Evolutionary conservation across 2,797 vertebrate genomes (phyloP).

Genomic region (Chaenodraco wilsoni): DNA sequence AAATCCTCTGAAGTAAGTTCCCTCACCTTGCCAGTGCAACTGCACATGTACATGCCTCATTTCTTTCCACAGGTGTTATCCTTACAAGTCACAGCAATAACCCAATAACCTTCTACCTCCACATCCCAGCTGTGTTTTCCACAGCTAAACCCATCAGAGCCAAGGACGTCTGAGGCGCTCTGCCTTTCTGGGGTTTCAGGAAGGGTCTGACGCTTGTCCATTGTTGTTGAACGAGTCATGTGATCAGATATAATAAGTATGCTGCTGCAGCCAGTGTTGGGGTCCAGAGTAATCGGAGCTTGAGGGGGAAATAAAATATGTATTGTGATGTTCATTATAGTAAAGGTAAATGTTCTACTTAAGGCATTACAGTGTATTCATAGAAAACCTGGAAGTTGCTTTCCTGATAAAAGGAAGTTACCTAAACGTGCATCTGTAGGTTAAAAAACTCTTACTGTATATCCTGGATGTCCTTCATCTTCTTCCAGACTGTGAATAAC

Average conservation of each 20-base stretch:
- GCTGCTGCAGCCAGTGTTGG: accelerated
- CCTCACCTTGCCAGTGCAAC: accelerated
- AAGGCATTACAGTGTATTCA: not conserved
- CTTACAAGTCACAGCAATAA: conserved; percentile 12
- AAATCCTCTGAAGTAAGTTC: accelerated
- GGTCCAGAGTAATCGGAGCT: conserved; percentile 56
- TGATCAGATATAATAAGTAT: accelerated
- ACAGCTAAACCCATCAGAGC: conserved; percentile 42
- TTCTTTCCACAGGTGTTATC: accelerated
- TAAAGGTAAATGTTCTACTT: not conserved
- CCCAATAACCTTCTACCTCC: accelerated
- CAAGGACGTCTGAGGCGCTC: accelerated
- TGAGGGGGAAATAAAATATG: not conserved
- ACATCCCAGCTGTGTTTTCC: conserved; percentile 55
- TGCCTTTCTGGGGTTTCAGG: conserved; percentile 28
- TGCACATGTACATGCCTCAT: not conserved
- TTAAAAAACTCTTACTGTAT: conserved; percentile 43
- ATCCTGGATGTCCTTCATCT: conserved; percentile 44
- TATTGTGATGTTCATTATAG: not conserved
- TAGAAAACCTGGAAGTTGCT: not conserved
- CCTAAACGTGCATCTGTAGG: not conserved
- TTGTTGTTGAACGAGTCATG: not conserved
- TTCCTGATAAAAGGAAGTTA: not conserved
- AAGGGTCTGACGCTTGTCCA: accelerated
- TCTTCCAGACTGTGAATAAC: conserved; percentile 43